Base-by-base conservation (phyloP, 2,797 vertebrate species). In the Oreonectes daqikongensis region DNA sequence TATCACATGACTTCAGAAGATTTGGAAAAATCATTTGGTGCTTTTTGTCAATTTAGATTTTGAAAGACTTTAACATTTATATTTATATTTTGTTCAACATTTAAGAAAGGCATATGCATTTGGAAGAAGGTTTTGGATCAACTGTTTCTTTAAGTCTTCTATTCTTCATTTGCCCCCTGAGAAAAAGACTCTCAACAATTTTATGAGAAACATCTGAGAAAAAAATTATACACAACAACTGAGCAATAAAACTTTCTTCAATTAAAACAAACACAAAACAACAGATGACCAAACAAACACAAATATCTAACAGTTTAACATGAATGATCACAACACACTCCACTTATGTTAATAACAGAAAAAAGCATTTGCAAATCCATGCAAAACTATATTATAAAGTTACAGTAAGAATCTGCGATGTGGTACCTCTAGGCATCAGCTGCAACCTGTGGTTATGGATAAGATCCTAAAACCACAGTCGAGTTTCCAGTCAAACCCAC, bases 341-440 rank as follows among this genome's bases (percentile, higher is more conserved):
- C 3, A 12, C 12, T 44, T 44, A 44, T 44, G 5, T 46, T 4
- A 46, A 46, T 15, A 12, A 46, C 0, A 6, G 2, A 50, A 50
- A n/a, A 20, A 50, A 50, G 10, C 3, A 2, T 52, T 11, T 52
- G 5, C 2, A 55, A 26, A 55, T 55, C 24, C 12, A 55, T 55
- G 24, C 24, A 55, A 30, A 52, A 17, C 4, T 46, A 18, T 46
- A 46, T 26, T 3, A 30, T 60, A 18, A n/a, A 18, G 17, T 18
- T 59, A 59, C 26, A 30, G 28, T 59, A 59, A 59, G 24, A 59
- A 9, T 32, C 57, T 24, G 42, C 40, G 32, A 44, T 72, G 1
- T 44, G 52, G 40, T 81, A 81, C 81, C 83, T 84, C 59, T 71
- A 77, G 59, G 69, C 76, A 81, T 80, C 38, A 24, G 53, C 64